Percentiles rank a stretch among this genome's conserved stretches.
phyloP scores from a whole-genome alignment of 2,888 invertebrate species.

The Drosophila percnosoma region DNA sequence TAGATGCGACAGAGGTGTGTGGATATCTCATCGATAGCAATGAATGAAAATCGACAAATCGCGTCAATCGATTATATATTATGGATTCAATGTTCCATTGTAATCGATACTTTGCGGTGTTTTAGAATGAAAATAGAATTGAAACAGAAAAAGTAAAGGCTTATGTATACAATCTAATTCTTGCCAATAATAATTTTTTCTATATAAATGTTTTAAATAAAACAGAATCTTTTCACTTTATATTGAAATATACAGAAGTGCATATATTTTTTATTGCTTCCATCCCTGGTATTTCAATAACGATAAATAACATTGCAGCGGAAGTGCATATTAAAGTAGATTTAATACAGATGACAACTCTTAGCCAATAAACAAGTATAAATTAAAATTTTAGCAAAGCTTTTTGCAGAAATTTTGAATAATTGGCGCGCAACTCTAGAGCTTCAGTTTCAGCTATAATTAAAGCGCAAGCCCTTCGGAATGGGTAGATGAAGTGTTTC shows the following conservation, averaged over 20 bases:
- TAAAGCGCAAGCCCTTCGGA: neutral
- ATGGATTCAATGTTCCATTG: too few relatives aligned
- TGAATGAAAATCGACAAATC: constrained; percentile 1
- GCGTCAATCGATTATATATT: neutral
- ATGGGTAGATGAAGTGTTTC: neutral
- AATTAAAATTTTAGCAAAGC: constrained; percentile 2
- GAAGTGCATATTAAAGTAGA: neutral
- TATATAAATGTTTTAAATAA: neutral
- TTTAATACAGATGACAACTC: constrained; percentile 32
- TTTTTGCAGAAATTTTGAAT: constrained; percentile 33
- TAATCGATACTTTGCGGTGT: constrained; percentile 1
- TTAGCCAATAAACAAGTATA: constrained; percentile 1
- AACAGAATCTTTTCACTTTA: neutral
- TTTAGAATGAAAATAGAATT: neutral
- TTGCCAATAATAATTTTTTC: neutral
- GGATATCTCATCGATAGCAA: constrained; percentile 30
- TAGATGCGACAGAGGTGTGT: constrained; percentile 49
- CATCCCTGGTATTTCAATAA: constrained; percentile 2
- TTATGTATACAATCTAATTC: neutral
- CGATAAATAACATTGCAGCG: neutral
- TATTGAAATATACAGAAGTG: neutral
- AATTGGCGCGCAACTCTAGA: constrained; percentile 27
- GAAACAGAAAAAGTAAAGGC: too few relatives aligned
- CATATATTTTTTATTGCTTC: neutral
- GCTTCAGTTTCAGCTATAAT: neutral